A percentile compares a stretch with the other conserved stretches of the same genome.
Evolutionary conservation across 1,140 invertebrate species (phyloP).

Genomic region (Philaenus spumarius): DNA sequence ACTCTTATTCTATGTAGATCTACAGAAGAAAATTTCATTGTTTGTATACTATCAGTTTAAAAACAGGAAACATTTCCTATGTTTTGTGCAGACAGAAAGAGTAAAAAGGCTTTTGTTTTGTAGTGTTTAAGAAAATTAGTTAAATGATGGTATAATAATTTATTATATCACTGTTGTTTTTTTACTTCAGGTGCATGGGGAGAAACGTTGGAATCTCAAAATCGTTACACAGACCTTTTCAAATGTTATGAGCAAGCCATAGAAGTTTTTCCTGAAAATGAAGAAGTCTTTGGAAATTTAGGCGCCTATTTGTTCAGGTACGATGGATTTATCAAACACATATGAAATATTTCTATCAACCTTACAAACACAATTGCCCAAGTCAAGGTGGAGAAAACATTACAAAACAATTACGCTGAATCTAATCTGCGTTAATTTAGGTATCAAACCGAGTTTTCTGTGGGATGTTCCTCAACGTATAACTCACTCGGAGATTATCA

Average conservation of each 20-base stretch:
- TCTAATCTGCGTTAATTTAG: conserved; percentile 21
- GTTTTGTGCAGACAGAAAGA: too few species aligned
- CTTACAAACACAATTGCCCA: conserved; percentile 6
- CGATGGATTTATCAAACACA: neutral
- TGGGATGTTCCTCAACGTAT: conserved; percentile 25
- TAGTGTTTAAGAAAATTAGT: too few species aligned
- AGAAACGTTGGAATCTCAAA: conserved; percentile 27
- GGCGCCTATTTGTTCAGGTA: conserved; percentile 41
- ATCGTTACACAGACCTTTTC: conserved; percentile 34
- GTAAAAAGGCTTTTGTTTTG: too few species aligned
- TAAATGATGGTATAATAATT: too few species aligned
- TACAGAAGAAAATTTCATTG: too few species aligned
- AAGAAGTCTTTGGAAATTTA: conserved; percentile 36
- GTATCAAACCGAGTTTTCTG: conserved; percentile 27
- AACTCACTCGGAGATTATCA: neutral
- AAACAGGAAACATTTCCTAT: too few species aligned
- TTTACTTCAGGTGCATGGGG: conserved; percentile 37
- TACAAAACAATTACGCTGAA: conserved; percentile 19
- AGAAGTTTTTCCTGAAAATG: conserved; percentile 38
- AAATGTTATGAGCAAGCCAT: conserved; percentile 41
- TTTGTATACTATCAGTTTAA: too few species aligned
- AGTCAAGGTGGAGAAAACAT: conserved; percentile 4
- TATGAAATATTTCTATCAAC: neutral
- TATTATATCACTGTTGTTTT: too few species aligned
- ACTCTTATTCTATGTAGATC: too few species aligned